Evolutionary conservation across 2,888 invertebrate species (phyloP).

Genomic region (Caenorhabditis sp.): DNA sequence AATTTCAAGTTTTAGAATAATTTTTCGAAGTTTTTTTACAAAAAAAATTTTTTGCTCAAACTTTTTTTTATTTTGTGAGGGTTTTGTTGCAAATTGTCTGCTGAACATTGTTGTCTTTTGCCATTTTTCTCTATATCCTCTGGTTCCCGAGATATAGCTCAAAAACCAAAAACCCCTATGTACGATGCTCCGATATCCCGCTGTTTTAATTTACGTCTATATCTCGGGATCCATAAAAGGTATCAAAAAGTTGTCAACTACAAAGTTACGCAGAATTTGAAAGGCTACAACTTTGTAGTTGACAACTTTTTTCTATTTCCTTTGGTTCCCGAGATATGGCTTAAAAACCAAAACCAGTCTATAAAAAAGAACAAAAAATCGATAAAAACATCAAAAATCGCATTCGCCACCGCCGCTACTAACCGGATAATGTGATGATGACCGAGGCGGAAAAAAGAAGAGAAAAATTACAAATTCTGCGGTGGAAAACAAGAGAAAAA

Average conservation of each 20-base stretch:
- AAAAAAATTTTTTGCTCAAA: too few species aligned
- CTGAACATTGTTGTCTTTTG: neutral
- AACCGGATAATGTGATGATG: neutral
- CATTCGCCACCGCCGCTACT: neutral
- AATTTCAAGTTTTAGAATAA: too few species aligned
- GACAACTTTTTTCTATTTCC: neutral
- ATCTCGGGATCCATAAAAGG: neutral
- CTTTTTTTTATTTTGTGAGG: too few species aligned
- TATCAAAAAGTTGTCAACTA: neutral
- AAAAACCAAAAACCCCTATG: too few species aligned
- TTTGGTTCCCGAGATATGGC: neutral
- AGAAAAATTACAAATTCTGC: neutral
- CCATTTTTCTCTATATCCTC: neutral
- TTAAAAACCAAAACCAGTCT: neutral
- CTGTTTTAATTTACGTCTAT: too few species aligned
- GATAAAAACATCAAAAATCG: too few species aligned
- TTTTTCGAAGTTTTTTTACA: too few species aligned
- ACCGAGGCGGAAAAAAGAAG: neutral
- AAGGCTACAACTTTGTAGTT: neutral
- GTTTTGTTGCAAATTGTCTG: neutral
- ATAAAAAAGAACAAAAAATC: neutral
- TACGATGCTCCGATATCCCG: too few species aligned
- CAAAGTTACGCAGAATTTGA: neutral
- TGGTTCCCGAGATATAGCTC: neutral
- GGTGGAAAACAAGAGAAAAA: neutral